These are phyloP conservation scores for Adelosebastes latens DNA, from an alignment of 2,797 vertebrate genomes.

Conservation along the genomic window DNA sequence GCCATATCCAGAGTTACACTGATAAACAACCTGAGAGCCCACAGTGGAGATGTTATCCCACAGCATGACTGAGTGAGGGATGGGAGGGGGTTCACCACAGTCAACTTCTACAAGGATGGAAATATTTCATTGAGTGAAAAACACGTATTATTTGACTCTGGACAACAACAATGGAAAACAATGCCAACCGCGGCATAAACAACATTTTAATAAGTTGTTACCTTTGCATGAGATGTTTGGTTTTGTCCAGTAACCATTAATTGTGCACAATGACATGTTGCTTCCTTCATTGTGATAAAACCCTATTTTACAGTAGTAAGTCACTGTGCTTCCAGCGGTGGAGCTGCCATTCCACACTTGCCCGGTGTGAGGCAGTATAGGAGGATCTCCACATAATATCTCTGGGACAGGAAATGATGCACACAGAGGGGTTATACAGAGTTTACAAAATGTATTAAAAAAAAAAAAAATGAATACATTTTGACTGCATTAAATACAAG, in stretches of 20 bases:
- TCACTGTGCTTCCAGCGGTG: constrained; percentile 77
- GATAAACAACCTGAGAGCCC: constrained; percentile 77
- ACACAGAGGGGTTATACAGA: not conserved
- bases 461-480: not conserved
- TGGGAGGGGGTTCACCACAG: constrained; percentile 73
- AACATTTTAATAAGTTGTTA: constrained; percentile 49
- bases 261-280: constrained; percentile 80
- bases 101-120: constrained; percentile 74
- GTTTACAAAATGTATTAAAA: not conserved
- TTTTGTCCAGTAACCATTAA: constrained; percentile 83
- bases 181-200: not conserved
- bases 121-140: not conserved
- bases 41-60: constrained; percentile 71
- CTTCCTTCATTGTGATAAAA: constrained; percentile 76
- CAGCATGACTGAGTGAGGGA: constrained; percentile 67
- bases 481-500: not conserved
- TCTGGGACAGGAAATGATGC: constrained; percentile 71
- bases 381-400: constrained; percentile 84
- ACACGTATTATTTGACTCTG: not conserved
- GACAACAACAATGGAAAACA: not conserved
- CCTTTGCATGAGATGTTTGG: constrained; percentile 85
- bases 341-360: constrained; percentile 82
- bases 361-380: constrained; percentile 77
- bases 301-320: constrained; percentile 84
- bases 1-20: constrained; percentile 77